Evolutionary conservation across 2,888 invertebrate species (phyloP), one percentile per base, ranked within the genome.

Genomic region (Thecophora atra): DNA sequence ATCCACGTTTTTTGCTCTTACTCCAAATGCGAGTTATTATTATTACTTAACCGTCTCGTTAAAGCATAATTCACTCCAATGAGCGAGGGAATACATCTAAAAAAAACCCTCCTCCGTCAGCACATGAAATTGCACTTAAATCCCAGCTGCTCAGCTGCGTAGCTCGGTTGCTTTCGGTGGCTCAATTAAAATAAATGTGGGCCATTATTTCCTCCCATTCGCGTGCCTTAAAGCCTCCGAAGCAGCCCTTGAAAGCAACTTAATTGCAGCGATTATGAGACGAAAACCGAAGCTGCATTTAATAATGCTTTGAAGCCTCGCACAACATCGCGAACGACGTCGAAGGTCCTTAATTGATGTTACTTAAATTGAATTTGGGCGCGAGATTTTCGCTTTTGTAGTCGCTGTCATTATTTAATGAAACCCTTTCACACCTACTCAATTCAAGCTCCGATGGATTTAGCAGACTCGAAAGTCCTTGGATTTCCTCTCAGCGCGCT

Each of bases 251-350:
- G 58, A 78, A 78, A 82, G 83, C 81, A 81, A 78, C 81, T 84
- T 80, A 84, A 83, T 84, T 83, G 80, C 79, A 79, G 80, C 81
- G 81, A 82, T 83, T 81, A 83, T 81, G 80, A 81, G 77, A 78
- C 68, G 56, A 68, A 68, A 56, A 24, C 58, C 37, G 44, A 58
- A 56, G 54, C 21, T 19, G 64, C n/a, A n/a, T 15, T 37, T n/a
- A 17, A 37, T 37, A n/a, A 42, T 47, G 26, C 19, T 44, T 26
- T 58, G 47, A n/a, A 19, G 30, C 51, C 24, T 28, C 42, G 56
- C 15, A 26, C 19, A 13, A 11, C 15, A 6, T 47, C 15, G 17
- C 47, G 2, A 11, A 17, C 47, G 47, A 15, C 15, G 47, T 47
- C 47, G 47, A 17, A 67, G 67, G 30, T 15, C 67, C 54, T 67